Base-by-base conservation (phyloP, 2,797 vertebrate species). In the Prunella strophiata region DNA sequence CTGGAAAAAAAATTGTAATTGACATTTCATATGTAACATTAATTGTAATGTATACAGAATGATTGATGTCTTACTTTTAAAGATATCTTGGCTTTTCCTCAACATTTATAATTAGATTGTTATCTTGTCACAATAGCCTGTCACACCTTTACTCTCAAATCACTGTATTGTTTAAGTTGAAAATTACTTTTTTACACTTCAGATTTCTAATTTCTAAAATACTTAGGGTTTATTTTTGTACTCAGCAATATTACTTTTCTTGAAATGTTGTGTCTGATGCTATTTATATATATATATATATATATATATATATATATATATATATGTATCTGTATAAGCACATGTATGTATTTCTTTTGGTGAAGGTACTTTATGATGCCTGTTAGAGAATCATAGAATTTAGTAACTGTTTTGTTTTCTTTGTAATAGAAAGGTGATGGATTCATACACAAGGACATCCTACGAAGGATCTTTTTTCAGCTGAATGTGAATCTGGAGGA, bases 391-490 rank as follows among this genome's bases (percentile, higher is more conserved):
- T 66, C 13, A 25, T 5, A 42, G 40, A 72, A 20, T 72, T 5
- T 38, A 74, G 67, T 16, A 68, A 48, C 18, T 71, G 14, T 65
- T 90, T 63, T 88, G 5, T 68, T 93, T 93, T 65, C 3, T 89
- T 91, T 94, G 11, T 77, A 50, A 88, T 87, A 98, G 98, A 98
- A 98, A 77, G 97, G 98, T 73, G 98, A 98, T 89, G 98, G 98
- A 66, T 84, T 91, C 87, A 99, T 99, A 38, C 98, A 98, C 97
- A 98, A 96, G 88, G 97, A 97, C 4, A 98, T 99, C 74, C 96
- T 99, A 47, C 77, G 18, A 89, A 97, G 97, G 18, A 97, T 98
- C 50, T 99, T 98, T 92, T 93, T 42, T 15, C 97, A 98, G 85
- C 98, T 99, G 95, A 97, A 97, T 40, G 52, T 99, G 94, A 93